Evolutionary conservation across 2,888 invertebrate species (phyloP).

Genomic region (Himalopsyche japonica): DNA sequence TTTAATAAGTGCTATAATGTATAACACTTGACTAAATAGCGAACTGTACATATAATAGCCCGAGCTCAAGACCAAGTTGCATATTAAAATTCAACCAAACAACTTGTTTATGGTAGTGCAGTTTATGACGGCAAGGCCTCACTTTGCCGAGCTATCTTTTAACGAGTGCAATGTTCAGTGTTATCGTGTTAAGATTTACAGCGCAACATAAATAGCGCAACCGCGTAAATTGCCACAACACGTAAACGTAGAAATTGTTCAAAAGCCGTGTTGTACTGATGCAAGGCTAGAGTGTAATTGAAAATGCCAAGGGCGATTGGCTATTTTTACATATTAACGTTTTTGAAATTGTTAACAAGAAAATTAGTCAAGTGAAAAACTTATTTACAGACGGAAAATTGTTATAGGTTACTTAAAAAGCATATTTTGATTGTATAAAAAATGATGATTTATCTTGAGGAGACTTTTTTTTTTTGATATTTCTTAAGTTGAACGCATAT

Average conservation of each 20-base stretch:
- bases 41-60: not conserved
- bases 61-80: not conserved
- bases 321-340: too few relatives aligned
- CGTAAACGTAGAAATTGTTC: not conserved
- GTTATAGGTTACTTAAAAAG: too few relatives aligned
- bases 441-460: too few relatives aligned
- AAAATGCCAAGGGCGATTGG: not conserved
- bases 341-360: too few relatives aligned
- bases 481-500: too few relatives aligned
- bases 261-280: not conserved
- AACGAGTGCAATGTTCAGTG: not conserved
- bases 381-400: too few relatives aligned
- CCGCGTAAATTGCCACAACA: not conserved
- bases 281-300: not conserved
- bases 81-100: not conserved
- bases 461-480: too few relatives aligned
- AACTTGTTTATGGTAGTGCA: not conserved
- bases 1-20: too few relatives aligned
- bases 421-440: too few relatives aligned
- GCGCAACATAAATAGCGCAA: conserved; percentile 14
- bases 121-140: not conserved
- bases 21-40: too few relatives aligned
- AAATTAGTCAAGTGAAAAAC: too few relatives aligned
- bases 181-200: conserved; percentile 22
- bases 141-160: not conserved